Base-by-base conservation (phyloP, 2,113 vertebrate species). In the Tamias sibiricus region DNA sequence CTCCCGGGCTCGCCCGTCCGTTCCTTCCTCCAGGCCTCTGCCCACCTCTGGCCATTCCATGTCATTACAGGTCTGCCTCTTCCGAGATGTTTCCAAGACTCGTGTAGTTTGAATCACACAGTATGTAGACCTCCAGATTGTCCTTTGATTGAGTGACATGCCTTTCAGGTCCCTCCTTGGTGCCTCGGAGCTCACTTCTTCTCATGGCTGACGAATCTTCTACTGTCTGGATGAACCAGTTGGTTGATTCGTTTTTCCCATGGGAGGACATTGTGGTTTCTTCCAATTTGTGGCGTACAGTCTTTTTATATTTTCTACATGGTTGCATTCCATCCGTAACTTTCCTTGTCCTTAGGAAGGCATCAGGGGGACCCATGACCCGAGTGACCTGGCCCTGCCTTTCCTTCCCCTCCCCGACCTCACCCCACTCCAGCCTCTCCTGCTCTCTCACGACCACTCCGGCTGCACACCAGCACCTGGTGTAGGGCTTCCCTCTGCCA, bases 391-490 rank as follows among this genome's bases (percentile, higher is more conserved):
- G 49, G 72, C 16, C 7, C 4, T 0, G 0, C 54, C 20, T 12
- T 49, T 12, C 66, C 12, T 14, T 3, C 37, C 1, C 0, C 30
- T 59, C 42, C 1, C 24, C 0, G 26, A 13, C 47, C 20, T 44
- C 10, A 1, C 17, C 17, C 42, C 7, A 0, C 57, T 3, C 22
- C 9, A 3, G 20, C 42, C 20, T 22, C n/a, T 90, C 72, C 79
- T 59, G 69, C 6, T 59, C 49, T 59, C 30, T 47, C 32, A 1
- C 13, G 0, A 0, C 16, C 1, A 0, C 6, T 0, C 1, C 16
- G n/a, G 22, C 13, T 28, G 7, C 0, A 0, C 1, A 0, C 8
- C 66, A 9, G 1, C 17, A 17, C 47, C 75, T 35, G 20, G 4
- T 1, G 0, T 4, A 3, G 0, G 10, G 40, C 68, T 47, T 35